Evolutionary conservation across 2,888 invertebrate species (phyloP), one percentile per base, ranked within the genome.

Genomic region (Temnothorax unifasciatus): DNA sequence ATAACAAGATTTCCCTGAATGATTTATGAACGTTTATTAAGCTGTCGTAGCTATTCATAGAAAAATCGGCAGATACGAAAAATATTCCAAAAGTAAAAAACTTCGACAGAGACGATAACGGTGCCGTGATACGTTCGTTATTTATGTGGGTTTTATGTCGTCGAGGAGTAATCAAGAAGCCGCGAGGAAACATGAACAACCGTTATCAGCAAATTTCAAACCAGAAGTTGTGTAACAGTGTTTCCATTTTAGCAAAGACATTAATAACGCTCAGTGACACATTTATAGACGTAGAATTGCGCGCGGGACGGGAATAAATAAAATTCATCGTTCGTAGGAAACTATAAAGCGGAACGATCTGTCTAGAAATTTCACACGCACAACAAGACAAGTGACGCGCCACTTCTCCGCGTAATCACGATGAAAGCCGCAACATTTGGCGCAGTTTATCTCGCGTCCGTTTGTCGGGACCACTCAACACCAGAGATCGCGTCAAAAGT

Each of bases 401-500:
- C 52, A n/a, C n/a, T 77, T 77, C 38, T 18, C 6, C 29, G 9
- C 34, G 47, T 52, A 21, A 79, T 79, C 34, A 47, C 50, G 34
- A 21, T 29, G 18, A 34, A 34, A 73, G 34, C 13, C 11, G 34
- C 50, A 25, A 47, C 73, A 59, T 59, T 59, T 38, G 47, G 13
- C 34, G 47, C 59, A 15, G 44, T 71, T 79, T 47, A 47, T 79
- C 13, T 29, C 57, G 57, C 9, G 2, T 34, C 13, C 21, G 34
- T 73, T 81, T 61, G 73, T 13, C 50, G 59, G n/a, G 18, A 25
- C 21, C 57, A 34, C 38, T 59, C 63, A 50, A 18, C 63, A 21
- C 3, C 61, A 15, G 47, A 50, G 75, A 63, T 75, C 61, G 38
- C 44, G 54, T 64, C n/a, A 8, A 34, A 25, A 79, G 79, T 79